Base-by-base conservation (phyloP, 2,797 vertebrate species). In the Choloepus didactylus region DNA sequence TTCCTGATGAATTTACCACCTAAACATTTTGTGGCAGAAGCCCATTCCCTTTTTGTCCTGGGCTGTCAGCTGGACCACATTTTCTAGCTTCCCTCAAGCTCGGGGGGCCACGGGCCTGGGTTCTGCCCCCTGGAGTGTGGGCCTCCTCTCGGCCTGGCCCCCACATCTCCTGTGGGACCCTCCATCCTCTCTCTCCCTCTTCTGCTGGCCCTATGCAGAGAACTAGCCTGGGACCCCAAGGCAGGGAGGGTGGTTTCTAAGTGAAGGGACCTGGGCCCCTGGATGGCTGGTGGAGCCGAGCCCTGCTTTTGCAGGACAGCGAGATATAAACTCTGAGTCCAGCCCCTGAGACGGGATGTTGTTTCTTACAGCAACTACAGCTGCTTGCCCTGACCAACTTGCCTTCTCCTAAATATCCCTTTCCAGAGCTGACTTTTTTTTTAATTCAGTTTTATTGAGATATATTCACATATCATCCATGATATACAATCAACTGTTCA, bases 41-140 rank as follows among this genome's bases (percentile, higher is more conserved):
- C 35, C 38, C 27, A 2, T n/a, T 41, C 73, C 85, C 93, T 92
- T 35, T 60, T 54, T 49, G 70, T 72, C 38, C 38, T n/a, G 75
- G 66, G 16, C 54, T 64, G 59, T 75, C 14, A 0, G 86, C 77
- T 51, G 9, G 5, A n/a, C 60, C 16, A 2, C 12, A 2, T 41
- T 72, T 82, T 10, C 51, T n/a, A 54, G 31, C 27, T 27, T 41
- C 25, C n/a, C 66, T 70, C 6, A 0, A 1, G 23, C 1, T 8
- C 10, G 15, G n/a, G 21, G 46, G 59, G 41, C 62, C 3, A 0
- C 0, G 0, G 2, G 31, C 9, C 23, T 12, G 29, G 44, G 38
- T n/a, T 83, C 75, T 56, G 69, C 10, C 31, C 35, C 5, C n/a
- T 0, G 0, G 73, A 29, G 1, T 0, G 9, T 4, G 14, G 35